phyloP scores from a whole-genome alignment of 2,888 invertebrate species.

The Tribolium freemani region DNA sequence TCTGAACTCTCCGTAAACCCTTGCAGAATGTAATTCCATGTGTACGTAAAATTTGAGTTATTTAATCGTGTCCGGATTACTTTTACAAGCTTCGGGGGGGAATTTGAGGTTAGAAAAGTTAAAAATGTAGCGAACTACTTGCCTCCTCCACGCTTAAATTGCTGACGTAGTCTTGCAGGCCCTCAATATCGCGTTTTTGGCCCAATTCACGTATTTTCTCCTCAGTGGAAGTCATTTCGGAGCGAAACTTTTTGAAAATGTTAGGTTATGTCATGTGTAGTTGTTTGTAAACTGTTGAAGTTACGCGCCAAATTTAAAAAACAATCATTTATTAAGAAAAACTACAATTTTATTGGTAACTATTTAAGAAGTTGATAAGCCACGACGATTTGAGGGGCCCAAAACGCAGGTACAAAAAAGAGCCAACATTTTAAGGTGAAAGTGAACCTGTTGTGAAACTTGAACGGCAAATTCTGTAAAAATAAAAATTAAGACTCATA shows the following conservation, averaged over 20 bases:
- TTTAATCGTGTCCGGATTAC: constrained; percentile 52
- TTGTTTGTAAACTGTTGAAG: background rate
- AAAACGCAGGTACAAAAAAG: background rate
- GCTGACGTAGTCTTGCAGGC: constrained; percentile 54
- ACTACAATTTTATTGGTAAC: background rate
- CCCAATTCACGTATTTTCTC: constrained; percentile 57
- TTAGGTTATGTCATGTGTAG: constrained; percentile 6
- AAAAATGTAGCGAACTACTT: background rate
- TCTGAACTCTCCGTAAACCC: constrained; percentile 55
- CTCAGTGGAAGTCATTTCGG: constrained; percentile 35
- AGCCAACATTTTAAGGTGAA: background rate
- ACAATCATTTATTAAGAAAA: background rate
- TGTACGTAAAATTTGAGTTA: constrained; percentile 54
- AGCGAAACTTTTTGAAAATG: background rate
- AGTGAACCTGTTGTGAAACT: background rate
- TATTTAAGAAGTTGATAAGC: constrained; percentile 3
- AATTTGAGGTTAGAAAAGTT: background rate
- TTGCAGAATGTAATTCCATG: constrained; percentile 62
- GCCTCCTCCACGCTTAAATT: constrained; percentile 44
- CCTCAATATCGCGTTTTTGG: constrained; percentile 54
- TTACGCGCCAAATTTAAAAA: background rate
- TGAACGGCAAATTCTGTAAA: constrained; percentile 9
- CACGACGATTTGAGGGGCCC: background rate
- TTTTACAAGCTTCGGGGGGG: constrained; percentile 52
- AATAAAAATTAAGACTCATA: background rate